Evolutionary conservation across 2,797 vertebrate species (phyloP), one percentile per base, ranked within the genome.

Genomic region (Pempheris klunzingeri): DNA sequence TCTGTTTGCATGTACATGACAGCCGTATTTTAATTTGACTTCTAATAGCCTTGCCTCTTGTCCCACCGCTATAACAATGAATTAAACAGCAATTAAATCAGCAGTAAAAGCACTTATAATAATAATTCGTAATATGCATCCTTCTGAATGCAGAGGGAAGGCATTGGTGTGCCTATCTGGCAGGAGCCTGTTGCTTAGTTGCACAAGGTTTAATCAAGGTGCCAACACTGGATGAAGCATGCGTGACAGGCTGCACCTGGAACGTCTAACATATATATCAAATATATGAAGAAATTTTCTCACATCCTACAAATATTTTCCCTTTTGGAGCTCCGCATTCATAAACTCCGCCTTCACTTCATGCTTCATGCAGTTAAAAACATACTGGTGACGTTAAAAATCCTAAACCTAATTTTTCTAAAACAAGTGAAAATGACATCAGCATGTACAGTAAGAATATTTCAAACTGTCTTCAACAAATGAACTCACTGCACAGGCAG

Each of bases 181-280:
- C 15, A 26, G 49, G 20, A 44, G 24, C 22, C 58, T 8, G 76
- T 87, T 86, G 81, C 69, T 74, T 81, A 47, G 83, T 66, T 81
- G 83, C 88, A 78, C 62, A 34, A 59, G 61, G 86, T 87, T 78
- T 64, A 87, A 87, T 88, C 61, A 84, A 61, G 64, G 65, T 82
- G 78, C 54, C 55, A 65, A 61, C 73, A 75, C 54, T 74, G 63
- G 44, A 54, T 54, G 41, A 62, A 50, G 53, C 57, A 11, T 61
- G 41, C 1, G 4, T 30, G 65, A 70, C 59, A 3, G 44, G 43
- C 73, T 76, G 81, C 64, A 63, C 73, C 30, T 24, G 22, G 20
- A 70, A 50, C 39, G 5, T 71, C 50, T 63, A 39, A 59, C 39
- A 4, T 8, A n/a, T 41, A 43, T 24, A n/a, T 65, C 0, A 65